Evolutionary conservation across 2,113 vertebrate species (phyloP).

Genomic region (Oreotrochilus melanogaster): DNA sequence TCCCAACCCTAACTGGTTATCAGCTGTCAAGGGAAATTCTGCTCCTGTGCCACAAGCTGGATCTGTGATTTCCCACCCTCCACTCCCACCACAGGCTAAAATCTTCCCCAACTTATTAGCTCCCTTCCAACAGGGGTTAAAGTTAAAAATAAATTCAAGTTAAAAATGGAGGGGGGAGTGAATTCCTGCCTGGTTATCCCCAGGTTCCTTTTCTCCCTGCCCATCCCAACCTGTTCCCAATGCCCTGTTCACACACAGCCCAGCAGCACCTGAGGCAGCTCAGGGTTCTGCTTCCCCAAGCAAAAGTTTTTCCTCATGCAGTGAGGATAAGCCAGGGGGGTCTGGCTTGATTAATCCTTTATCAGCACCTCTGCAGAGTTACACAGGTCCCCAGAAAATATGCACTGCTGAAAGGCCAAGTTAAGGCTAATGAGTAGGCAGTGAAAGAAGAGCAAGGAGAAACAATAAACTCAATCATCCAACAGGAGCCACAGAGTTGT

Average conservation of each 20-base stretch:
- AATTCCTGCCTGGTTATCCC: not conserved
- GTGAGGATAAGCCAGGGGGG: not conserved
- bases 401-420: not conserved
- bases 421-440: not conserved
- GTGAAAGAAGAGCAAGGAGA: not conserved
- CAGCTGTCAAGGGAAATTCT: not conserved
- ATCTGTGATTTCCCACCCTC: not conserved
- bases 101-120: not conserved
- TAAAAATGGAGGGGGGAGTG: rapidly evolving
- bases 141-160: too few relatives aligned
- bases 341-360: not conserved
- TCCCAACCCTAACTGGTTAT: not conserved
- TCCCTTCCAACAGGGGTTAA: not conserved
- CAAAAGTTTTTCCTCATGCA: not conserved
- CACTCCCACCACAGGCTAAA: not conserved
- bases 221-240: not conserved
- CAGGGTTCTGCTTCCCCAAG: not conserved
- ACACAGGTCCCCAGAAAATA: not conserved
- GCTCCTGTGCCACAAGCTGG: not conserved
- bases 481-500: not conserved
- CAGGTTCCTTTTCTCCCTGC: rapidly evolving
- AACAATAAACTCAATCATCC: not conserved
- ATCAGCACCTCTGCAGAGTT: not conserved
- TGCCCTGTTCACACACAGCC: not conserved
- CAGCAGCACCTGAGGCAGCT: not conserved